Evolutionary conservation across 1,140 invertebrate genomes (phyloP), one percentile per base, ranked within the genome.

Genomic region (Manduca sexta): DNA sequence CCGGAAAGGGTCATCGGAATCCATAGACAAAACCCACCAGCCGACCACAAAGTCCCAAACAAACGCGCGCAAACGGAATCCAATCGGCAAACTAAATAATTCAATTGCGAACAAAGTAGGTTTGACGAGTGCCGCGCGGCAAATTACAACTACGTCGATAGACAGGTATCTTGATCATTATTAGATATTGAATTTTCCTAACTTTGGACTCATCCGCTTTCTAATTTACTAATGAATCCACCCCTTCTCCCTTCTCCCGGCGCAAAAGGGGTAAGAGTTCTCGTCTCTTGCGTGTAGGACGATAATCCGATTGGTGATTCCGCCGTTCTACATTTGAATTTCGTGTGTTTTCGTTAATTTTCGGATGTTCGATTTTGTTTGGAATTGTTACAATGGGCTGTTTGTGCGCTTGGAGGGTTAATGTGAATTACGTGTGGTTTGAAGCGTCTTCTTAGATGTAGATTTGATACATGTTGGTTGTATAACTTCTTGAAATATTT

Each of bases 191-290:
- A 84, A 86, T 86, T 86, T 85, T 86, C 81, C 55, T 74, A 86
- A 86, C 80, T 86, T 86, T 84, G 79, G 77, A 84, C 80, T 86
- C 84, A 84, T 86, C 82, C 78, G 73, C 68, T 84, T 84, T 86
- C 81, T 86, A 86, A 86, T 86, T 86, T 86, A 81, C 84, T 86
- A 86, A 86, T 86, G 84, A 86, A 84, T 84, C 77, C 73, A 77
- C 64, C 56, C 68, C 63, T 64, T 56, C 47, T 50, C 21, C 59
- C 49, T 51, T 60, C 54, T 2, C 45, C 34, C 60, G 26, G 0
- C 61, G 52, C 51, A 40, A 59, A 74, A 73, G 74, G 81, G 72
- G 75, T 78, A 79, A 84, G 78, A 80, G 75, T 78, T 81, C 80
- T 74, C 74, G 78, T 84, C 77, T 84, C 82, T 81, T 81, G 74